A percentile compares a stretch with the other conserved stretches of the same genome.
Evolutionary conservation across 1,140 invertebrate genomes (phyloP).

Genomic region (Lucilia cuprina): DNA sequence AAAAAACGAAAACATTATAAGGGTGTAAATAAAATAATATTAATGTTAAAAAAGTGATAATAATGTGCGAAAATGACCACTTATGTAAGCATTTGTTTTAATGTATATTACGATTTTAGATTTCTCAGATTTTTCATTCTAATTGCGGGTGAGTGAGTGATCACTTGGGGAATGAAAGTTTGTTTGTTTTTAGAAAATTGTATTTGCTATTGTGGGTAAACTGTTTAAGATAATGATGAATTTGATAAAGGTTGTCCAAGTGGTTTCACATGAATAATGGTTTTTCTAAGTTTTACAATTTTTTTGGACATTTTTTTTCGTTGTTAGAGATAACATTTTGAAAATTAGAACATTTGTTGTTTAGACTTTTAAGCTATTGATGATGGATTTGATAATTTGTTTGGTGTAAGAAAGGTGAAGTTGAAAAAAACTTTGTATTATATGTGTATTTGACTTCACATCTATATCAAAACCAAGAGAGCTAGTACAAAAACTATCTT

Average conservation of each 20-base stretch:
- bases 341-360: not conserved
- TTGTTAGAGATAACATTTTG: not conserved
- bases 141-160: slow-evolving; percentile 62
- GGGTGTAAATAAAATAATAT: slow-evolving; percentile 23
- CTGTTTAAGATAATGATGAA: slow-evolving; percentile 22
- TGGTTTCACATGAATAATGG: slow-evolving; percentile 36
- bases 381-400: not conserved
- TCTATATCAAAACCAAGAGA: too few species aligned
- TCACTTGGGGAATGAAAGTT: slow-evolving; percentile 51
- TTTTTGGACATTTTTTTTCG: not conserved
- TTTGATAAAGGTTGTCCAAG: slow-evolving; percentile 39
- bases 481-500: too few species aligned
- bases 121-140: slow-evolving; percentile 44
- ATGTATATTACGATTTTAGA: not conserved
- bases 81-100: not conserved
- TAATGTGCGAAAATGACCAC: slow-evolving; percentile 3
- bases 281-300: not conserved
- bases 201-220: not conserved
- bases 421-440: too few species aligned
- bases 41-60: not conserved
- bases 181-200: too few species aligned
- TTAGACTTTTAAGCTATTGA: not conserved
- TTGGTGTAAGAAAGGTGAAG: too few species aligned
- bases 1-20: not conserved
- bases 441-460: too few species aligned